Conservation (phyloP, 2,888 invertebrate species). For the Trachelus tabidus region DNA sequence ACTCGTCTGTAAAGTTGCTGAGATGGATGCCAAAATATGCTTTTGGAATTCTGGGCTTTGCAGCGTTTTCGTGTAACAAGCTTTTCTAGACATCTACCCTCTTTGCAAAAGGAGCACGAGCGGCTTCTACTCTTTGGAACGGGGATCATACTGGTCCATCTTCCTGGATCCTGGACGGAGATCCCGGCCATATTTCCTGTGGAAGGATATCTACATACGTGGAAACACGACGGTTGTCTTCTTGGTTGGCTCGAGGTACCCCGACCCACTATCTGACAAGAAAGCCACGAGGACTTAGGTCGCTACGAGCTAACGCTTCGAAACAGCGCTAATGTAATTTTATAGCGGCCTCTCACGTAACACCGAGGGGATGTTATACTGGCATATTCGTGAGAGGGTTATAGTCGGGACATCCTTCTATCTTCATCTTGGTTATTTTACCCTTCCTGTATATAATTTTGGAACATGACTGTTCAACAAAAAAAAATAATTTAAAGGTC, state of each 20-base stretch:
- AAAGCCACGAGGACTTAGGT: background rate
- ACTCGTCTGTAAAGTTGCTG: background rate
- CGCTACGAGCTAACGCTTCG: background rate
- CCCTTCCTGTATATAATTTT: background rate
- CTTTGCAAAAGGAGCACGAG: background rate
- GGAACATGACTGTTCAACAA: background rate
- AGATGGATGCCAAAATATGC: background rate
- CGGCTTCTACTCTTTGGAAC: background rate
- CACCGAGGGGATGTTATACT: background rate
- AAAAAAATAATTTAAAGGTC: background rate
- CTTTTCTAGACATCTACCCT: background rate
- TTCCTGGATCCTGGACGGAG: background rate
- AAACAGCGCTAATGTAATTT: background rate
- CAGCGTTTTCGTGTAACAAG: background rate
- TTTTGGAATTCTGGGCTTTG: background rate
- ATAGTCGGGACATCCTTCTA: background rate
- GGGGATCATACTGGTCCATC: background rate
- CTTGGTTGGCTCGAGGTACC: background rate
- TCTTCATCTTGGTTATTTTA: background rate
- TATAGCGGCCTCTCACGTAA: background rate
- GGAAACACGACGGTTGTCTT: background rate
- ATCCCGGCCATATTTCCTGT: background rate
- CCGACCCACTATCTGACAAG: background rate
- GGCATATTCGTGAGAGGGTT: background rate
- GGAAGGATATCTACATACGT: background rate